Conservation (phyloP, 2,113 vertebrate genomes). For the Cottus gobio region DNA sequence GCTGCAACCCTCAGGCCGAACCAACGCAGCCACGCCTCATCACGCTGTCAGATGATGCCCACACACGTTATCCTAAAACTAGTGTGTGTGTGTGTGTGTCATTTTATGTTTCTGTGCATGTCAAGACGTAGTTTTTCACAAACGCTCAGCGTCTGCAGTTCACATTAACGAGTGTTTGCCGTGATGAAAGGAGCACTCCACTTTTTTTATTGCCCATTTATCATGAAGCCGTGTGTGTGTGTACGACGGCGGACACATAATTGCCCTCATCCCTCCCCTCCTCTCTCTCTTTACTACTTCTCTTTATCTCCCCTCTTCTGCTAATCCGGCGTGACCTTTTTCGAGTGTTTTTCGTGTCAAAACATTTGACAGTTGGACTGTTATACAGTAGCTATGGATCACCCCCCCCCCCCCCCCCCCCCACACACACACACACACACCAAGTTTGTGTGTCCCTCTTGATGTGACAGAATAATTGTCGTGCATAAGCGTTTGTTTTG, state of each 20-base stretch:
- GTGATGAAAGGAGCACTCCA: not conserved
- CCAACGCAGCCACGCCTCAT: not conserved
- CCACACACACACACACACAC: too few relatives aligned
- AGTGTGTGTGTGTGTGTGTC: too few relatives aligned
- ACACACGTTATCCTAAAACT: too few relatives aligned
- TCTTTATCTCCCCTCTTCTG: not conserved
- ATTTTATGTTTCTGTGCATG: not conserved
- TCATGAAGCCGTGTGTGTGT: not conserved
- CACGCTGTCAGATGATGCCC: not conserved
- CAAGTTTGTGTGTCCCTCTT: not conserved
- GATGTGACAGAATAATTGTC: not conserved
- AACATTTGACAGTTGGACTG: slow-evolving; percentile 5
- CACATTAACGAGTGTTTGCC: not conserved
- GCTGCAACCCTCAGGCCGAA: slow-evolving; percentile 24
- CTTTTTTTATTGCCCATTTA: not conserved
- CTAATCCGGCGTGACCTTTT: slow-evolving; percentile 10
- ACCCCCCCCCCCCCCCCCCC: not conserved
- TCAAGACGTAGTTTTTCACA: not conserved
- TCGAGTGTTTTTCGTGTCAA: slow-evolving; percentile 12
- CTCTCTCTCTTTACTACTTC: too few relatives aligned
- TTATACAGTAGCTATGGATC: not conserved
- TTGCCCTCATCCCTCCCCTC: too few relatives aligned
- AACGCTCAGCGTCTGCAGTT: not conserved
- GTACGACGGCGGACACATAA: too few relatives aligned
- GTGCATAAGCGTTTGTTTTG: not conserved